Base-by-base conservation (phyloP, 2,113 vertebrate species). In the Periophthalmodon schlosseri region DNA sequence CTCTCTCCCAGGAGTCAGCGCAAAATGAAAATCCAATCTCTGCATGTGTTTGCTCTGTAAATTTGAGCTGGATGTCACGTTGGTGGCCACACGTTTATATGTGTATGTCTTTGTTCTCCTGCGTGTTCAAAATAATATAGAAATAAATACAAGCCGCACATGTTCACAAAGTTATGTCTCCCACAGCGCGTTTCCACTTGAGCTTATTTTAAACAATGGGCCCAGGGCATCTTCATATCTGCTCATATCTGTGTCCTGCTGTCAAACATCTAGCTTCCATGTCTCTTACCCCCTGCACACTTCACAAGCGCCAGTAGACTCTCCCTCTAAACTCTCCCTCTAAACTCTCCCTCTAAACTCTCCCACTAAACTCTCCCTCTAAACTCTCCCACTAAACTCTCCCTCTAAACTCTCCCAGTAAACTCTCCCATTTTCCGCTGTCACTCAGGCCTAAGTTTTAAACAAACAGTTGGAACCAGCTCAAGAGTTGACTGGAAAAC, bases 161-260 rank as follows among this genome's bases (percentile, higher is more conserved):
- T 28, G 49, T 72, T 69, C 11, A 24, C 67, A 69, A 7, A 74
- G 67, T 84, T 88, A 70, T 64, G 70, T 74, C 78, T 81, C 16
- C 68, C 72, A 56, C 47, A 70, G 18, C 54, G 54, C 71, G 77
- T 84, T 83, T 89, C 70, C 76, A 68, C 75, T 73, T 68, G 23
- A 28, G 58, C 15, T 73, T n/a, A 68, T 72, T 67, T 65, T 74
- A 81, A 77, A 84, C 78, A 72, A 77, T 75, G 52, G 70, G 6
- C n/a, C 75, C 11, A 12, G 1, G 10, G n/a, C 72, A 70, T 70
- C 23, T 75, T 85, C 82, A 79, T 74, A 72, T 81, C 69, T 76
- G n/a, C 21, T 52, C 36, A n/a, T 76, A 68, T 52, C 46, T 46
- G 69, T 80, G 73, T 74, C 69, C 74, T 75, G 80, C 79, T 50